phyloP scores from a whole-genome alignment of 2,113 vertebrate genomes.

The human (Homo sapiens) region DNA sequence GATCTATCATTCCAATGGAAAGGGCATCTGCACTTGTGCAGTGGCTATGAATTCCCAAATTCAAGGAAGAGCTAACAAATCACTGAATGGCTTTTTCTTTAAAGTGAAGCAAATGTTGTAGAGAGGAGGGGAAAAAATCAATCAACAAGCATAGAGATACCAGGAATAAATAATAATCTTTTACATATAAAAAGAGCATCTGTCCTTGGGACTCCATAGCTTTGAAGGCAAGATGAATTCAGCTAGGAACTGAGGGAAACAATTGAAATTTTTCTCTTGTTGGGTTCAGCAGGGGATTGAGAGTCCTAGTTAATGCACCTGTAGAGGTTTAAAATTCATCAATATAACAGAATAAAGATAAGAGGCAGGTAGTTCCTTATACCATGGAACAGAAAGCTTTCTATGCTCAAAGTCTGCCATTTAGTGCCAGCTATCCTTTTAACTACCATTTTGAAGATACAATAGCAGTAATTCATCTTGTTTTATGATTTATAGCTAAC shows the following conservation, averaged over 20 bases:
- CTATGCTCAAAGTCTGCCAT: neutral
- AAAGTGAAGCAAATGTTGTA: neutral
- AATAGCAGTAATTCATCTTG: neutral
- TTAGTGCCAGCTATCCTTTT: conserved; percentile 5
- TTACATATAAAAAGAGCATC: neutral
- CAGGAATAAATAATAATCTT: conserved; percentile 58
- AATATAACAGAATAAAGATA: conserved; percentile 27
- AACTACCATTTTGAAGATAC: conserved; percentile 41
- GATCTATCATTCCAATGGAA: neutral
- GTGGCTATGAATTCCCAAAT: neutral
- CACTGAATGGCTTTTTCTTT: conserved; percentile 30
- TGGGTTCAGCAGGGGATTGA: neutral
- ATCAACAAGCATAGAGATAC: neutral
- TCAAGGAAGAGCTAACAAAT: neutral
- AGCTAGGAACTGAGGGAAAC: conserved; percentile 52
- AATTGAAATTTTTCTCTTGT: conserved; percentile 55
- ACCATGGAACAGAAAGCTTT: conserved; percentile 10
- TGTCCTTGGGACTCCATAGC: conserved; percentile 51
- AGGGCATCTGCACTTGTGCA: neutral
- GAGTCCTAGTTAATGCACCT: conserved; percentile 36
- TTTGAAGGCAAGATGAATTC: conserved; percentile 63
- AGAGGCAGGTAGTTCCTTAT: conserved; percentile 36
- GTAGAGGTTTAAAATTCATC: conserved; percentile 55
- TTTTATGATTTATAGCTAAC: conserved; percentile 37
- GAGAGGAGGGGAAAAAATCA: neutral